Evolutionary conservation across 64 coral and sea anemone genomes (phyloP).

Genomic region (Stylophora pistillata): DNA sequence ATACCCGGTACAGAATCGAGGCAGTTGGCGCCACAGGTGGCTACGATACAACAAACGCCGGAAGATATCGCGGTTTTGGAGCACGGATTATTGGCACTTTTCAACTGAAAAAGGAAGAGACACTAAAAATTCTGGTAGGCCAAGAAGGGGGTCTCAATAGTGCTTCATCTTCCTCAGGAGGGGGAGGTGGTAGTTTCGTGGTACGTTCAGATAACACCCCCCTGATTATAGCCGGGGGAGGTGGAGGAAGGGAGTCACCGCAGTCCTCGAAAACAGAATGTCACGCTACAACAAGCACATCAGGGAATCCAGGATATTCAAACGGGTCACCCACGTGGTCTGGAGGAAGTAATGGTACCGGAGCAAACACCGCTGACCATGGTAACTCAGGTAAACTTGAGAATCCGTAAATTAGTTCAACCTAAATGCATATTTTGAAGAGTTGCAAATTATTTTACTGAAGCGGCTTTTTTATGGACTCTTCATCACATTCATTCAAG

Average conservation of each 20-base stretch:
- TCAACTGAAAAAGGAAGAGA: conserved; percentile 31
- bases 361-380: background rate
- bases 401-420: no score
- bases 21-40: conserved; percentile 63
- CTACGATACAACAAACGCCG: background rate
- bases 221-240: conserved; percentile 75
- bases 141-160: conserved; percentile 44
- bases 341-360: background rate
- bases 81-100: conserved; percentile 71
- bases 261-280: background rate
- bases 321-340: background rate
- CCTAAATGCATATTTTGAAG: no score
- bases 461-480: no score
- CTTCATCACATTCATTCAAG: no score
- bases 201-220: conserved; percentile 49
- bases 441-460: no score
- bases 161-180: background rate
- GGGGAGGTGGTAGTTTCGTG: conserved; percentile 80
- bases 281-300: background rate
- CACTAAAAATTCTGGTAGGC: conserved; percentile 77
- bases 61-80: conserved; percentile 61
- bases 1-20: conserved; percentile 67
- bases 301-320: background rate
- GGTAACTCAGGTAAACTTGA: background rate
- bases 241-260: conserved; percentile 55